Percentiles rank a stretch among this genome's conserved stretches.
Evolutionary conservation across 2,888 invertebrate species (phyloP).

Genomic region (Uropetala carovei): DNA sequence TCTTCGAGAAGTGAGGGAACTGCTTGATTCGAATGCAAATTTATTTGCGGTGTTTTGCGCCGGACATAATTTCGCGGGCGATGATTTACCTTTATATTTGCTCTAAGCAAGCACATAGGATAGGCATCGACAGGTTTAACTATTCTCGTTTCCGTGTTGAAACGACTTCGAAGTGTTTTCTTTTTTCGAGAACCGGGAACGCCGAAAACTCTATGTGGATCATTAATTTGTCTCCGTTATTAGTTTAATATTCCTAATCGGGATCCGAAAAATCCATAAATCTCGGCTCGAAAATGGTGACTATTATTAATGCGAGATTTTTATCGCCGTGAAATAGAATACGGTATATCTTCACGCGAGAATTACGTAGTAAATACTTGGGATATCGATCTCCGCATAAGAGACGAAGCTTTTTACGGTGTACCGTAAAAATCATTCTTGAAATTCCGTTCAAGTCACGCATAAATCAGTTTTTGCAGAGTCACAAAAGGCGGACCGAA

Average conservation of each 20-base stretch:
- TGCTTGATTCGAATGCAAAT: background rate
- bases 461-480: conserved; percentile 39
- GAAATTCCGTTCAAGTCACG: conserved; percentile 25
- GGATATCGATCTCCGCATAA: background rate
- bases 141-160: background rate
- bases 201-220: too few species aligned
- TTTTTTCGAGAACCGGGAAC: background rate
- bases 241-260: too few species aligned
- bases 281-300: too few species aligned
- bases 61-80: background rate
- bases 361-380: background rate
- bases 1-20: background rate
- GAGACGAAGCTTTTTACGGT: background rate
- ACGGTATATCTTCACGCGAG: too few species aligned
- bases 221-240: too few species aligned
- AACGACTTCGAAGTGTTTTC: background rate
- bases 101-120: background rate
- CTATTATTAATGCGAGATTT: too few species aligned
- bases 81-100: background rate
- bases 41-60: background rate
- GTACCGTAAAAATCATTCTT: conserved; percentile 29
- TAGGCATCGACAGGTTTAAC: background rate
- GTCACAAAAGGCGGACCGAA: conserved; percentile 42
- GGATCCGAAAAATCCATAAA: too few species aligned
- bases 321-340: too few species aligned